phyloP scores from a whole-genome alignment of 2,797 vertebrate genomes.

The Microtus agrestis region DNA sequence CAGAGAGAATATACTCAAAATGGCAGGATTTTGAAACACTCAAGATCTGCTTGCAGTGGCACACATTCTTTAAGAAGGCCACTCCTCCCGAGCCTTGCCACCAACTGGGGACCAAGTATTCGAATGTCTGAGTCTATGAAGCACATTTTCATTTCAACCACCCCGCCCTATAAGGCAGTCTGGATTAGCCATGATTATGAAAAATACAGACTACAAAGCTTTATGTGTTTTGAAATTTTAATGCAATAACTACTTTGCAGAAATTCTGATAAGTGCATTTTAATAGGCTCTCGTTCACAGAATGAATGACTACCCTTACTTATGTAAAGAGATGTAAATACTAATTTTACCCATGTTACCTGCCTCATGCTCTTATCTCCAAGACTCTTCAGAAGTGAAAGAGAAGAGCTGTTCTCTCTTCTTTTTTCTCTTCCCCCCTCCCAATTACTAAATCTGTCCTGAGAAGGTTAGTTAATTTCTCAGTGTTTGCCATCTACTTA shows the following conservation, averaged over 20 bases:
- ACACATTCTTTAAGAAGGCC: not conserved
- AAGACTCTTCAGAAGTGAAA: not conserved
- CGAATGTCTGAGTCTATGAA: not conserved
- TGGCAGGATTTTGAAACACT: not conserved
- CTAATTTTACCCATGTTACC: not conserved
- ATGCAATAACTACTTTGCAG: not conserved
- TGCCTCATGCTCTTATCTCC: not conserved
- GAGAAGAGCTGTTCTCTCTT: not conserved
- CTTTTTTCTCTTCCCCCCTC: not conserved
- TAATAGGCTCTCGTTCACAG: not conserved
- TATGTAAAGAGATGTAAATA: not conserved
- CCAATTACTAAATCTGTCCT: not conserved
- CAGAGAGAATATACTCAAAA: not conserved
- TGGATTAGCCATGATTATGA: not conserved
- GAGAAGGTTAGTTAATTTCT: slow-evolving; percentile 35
- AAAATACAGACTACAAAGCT: not conserved
- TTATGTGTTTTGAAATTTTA: not conserved
- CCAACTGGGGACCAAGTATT: not conserved
- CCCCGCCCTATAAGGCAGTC: not conserved
- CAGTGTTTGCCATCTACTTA: not conserved
- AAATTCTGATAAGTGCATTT: slow-evolving; percentile 3
- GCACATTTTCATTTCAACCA: not conserved
- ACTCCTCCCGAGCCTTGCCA: not conserved
- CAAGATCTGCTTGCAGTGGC: not conserved
- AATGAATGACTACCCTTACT: not conserved